phyloP scores from a whole-genome alignment of 2,797 vertebrate genomes.

The Pangasius djambal region DNA sequence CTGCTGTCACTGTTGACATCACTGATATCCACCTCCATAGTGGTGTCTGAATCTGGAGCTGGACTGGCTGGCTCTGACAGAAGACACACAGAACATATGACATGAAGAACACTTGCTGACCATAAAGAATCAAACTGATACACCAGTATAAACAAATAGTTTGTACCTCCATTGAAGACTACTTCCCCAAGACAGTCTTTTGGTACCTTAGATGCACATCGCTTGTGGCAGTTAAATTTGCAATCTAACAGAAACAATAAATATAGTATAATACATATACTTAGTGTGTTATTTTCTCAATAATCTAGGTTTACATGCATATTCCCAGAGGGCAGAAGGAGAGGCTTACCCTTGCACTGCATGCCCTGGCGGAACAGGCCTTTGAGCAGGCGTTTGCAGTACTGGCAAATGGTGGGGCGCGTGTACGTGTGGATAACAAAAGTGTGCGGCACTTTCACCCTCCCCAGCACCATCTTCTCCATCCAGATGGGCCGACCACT shows the following conservation, averaged over 20 bases:
- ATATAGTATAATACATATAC: background rate
- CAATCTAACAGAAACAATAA: slow-evolving; percentile 79
- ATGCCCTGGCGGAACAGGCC: slow-evolving; percentile 97
- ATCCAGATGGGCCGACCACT: slow-evolving; percentile 98
- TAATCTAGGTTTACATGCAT: background rate
- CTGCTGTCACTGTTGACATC: slow-evolving; percentile 85
- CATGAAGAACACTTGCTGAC: background rate
- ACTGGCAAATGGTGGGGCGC: slow-evolving; percentile 96
- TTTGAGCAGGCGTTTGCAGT: slow-evolving; percentile 94
- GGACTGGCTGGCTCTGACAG: slow-evolving; percentile 87
- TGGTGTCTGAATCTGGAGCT: slow-evolving; percentile 89
- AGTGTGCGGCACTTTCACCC: slow-evolving; percentile 95
- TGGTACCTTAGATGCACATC: slow-evolving; percentile 96
- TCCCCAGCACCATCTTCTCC: slow-evolving; percentile 96
- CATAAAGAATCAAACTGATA: background rate
- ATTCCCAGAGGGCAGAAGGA: background rate
- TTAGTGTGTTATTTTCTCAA: background rate
- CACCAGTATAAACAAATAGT: background rate
- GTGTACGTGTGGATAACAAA: slow-evolving; percentile 96
- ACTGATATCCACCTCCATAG: slow-evolving; percentile 93
- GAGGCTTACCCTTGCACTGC: slow-evolving; percentile 91
- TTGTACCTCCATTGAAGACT: slow-evolving; percentile 91
- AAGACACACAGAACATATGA: background rate
- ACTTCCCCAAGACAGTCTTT: slow-evolving; percentile 97
- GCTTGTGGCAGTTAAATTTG: slow-evolving; percentile 97